Conservation (phyloP, 2,888 invertebrate species). For the Melieria crassipennis region DNA sequence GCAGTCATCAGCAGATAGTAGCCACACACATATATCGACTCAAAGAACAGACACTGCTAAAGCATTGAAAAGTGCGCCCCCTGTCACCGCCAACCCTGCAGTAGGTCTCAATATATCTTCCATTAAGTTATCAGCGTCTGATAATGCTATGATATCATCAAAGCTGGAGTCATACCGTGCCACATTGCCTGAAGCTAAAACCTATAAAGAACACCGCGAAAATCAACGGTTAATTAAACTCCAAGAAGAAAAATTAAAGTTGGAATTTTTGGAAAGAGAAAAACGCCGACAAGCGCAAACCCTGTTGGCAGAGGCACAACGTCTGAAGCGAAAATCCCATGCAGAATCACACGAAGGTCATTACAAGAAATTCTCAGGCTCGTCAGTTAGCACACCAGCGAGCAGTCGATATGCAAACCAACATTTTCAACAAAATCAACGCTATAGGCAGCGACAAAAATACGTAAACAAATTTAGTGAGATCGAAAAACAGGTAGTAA, state of each 20-base stretch:
- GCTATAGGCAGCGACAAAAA: neutral
- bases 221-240: constrained; percentile 9
- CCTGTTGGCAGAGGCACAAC: constrained; percentile 15
- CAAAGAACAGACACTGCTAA: neutral
- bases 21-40: no score
- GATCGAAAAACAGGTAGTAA: constrained; percentile 23
- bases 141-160: constrained; percentile 14
- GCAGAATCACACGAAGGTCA: constrained; percentile 6
- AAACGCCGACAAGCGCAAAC: constrained; percentile 13
- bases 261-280: constrained; percentile 19
- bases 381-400: neutral
- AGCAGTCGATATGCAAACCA: neutral
- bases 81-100: neutral
- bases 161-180: constrained; percentile 19
- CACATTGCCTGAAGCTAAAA: constrained; percentile 15
- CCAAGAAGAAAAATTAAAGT: constrained; percentile 16
- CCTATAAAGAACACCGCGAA: constrained; percentile 25
- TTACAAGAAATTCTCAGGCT: neutral
- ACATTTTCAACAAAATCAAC: neutral
- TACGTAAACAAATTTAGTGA: constrained; percentile 34
- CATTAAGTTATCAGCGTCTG: constrained; percentile 18
- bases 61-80: neutral
- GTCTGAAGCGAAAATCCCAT: constrained; percentile 20
- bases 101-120: neutral
- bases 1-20: neutral